Conservation (phyloP, 2,888 invertebrate genomes). For the Polyploca ridens region DNA sequence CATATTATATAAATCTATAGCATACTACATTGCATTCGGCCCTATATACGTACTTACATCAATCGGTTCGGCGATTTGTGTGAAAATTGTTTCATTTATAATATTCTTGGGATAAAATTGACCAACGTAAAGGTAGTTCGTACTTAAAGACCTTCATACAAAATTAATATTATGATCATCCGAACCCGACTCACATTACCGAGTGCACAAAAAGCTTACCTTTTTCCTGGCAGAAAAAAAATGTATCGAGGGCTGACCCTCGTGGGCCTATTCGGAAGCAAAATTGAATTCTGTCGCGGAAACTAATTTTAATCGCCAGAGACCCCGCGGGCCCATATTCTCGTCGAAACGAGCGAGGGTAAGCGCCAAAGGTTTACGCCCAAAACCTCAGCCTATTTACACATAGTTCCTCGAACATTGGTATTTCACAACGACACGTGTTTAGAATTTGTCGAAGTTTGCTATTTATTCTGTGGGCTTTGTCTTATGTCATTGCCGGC, state of each 20-base stretch:
- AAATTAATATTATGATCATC: constrained; percentile 13
- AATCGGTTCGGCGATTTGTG: too few species aligned
- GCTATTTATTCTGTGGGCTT: not conserved
- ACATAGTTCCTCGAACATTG: constrained; percentile 7
- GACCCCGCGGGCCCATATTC: constrained; percentile 37
- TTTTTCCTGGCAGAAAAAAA: constrained; percentile 28
- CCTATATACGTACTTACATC: too few species aligned
- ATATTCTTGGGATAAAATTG: too few species aligned
- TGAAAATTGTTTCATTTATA: too few species aligned
- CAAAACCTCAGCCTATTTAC: not conserved
- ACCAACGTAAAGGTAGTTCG: not conserved
- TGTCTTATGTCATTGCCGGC: not conserved
- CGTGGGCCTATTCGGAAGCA: constrained; percentile 35
- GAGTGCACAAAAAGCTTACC: constrained; percentile 18
- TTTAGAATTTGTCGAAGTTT: not conserved
- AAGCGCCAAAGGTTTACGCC: not conserved
- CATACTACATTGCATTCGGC: too few species aligned
- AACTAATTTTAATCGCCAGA: constrained; percentile 63
- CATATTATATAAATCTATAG: too few species aligned
- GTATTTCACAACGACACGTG: not conserved
- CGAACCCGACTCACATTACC: constrained; percentile 22
- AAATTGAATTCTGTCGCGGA: constrained; percentile 61
- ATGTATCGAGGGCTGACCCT: constrained; percentile 32
- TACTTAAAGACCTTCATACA: not conserved
- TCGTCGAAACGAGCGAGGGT: constrained; percentile 21